Percentiles rank a stretch among this genome's conserved stretches.
Conservation (phyloP, 1,140 invertebrate genomes). For the Hylaeus anthracinus region DNA sequence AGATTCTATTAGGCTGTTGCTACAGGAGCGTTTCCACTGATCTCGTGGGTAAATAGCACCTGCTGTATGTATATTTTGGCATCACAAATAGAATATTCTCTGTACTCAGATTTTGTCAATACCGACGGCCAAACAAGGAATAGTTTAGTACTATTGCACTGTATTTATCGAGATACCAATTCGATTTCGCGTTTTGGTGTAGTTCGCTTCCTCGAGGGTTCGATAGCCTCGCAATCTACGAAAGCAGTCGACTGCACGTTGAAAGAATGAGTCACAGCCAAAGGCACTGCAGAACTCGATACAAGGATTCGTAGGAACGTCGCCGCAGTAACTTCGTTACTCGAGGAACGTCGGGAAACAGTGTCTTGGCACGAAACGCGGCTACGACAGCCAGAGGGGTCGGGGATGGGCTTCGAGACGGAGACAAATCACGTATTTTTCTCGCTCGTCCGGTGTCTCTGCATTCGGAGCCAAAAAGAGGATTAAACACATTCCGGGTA, state of each 20-base stretch:
- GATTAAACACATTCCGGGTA: slow-evolving; percentile 30
- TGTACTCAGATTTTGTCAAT: not conserved
- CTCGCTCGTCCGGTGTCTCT: slow-evolving; percentile 12
- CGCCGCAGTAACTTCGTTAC: slow-evolving; percentile 14
- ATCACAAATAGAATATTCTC: not conserved
- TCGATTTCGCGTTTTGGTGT: too few species aligned
- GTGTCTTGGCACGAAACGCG: slow-evolving; percentile 29
- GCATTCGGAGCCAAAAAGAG: slow-evolving; percentile 36
- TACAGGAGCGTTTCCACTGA: not conserved
- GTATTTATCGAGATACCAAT: too few species aligned
- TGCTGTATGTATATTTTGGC: not conserved
- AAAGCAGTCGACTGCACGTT: not conserved
- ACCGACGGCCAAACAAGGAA: too few species aligned
- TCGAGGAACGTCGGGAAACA: not conserved
- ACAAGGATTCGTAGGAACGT: not conserved
- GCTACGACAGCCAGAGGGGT: not conserved
- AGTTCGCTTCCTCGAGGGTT: too few species aligned
- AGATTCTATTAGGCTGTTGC: too few species aligned
- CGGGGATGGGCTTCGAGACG: slow-evolving; percentile 2
- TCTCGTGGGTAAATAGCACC: not conserved
- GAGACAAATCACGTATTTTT: slow-evolving; percentile 46
- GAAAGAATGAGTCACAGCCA: too few species aligned
- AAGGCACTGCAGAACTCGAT: not conserved
- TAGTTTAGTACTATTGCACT: too few species aligned
- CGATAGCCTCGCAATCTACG: too few species aligned